Percentiles rank a stretch among this genome's conserved stretches.
These are phyloP conservation scores for Drosophila oshimai DNA, from an alignment of 1,140 invertebrate genomes.

Conservation along the genomic window DNA sequence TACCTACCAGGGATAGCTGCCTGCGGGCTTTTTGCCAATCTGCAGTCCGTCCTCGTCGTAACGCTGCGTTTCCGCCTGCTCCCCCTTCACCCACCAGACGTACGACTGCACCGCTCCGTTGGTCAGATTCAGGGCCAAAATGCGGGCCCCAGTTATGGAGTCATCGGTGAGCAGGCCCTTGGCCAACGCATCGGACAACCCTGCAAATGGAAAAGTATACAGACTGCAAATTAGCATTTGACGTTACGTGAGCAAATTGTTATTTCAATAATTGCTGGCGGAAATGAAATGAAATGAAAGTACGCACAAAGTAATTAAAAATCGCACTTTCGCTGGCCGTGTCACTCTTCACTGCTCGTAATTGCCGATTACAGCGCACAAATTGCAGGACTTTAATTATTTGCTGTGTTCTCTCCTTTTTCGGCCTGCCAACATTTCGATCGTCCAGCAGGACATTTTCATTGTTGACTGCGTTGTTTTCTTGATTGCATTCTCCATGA, in stretches of 20 bases:
- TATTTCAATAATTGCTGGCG: slow-evolving; percentile 21
- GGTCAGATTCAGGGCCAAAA: slow-evolving; percentile 86
- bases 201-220: slow-evolving; percentile 57
- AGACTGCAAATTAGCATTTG: neutral
- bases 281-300: slow-evolving; percentile 38
- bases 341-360: slow-evolving; percentile 18
- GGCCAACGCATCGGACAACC: slow-evolving; percentile 85
- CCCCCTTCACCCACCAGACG: slow-evolving; percentile 85
- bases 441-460: neutral
- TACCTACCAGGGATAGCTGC: slow-evolving; percentile 85
- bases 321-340: slow-evolving; percentile 5
- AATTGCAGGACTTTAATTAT: slow-evolving; percentile 30
- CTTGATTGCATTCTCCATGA: neutral
- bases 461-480: neutral
- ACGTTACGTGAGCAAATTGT: neutral
- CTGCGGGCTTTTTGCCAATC: slow-evolving; percentile 83
- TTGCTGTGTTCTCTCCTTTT: slow-evolving; percentile 1
- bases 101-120: slow-evolving; percentile 84
- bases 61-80: slow-evolving; percentile 82
- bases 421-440: neutral
- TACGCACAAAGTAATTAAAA: slow-evolving; percentile 28
- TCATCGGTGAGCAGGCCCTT: slow-evolving; percentile 85
- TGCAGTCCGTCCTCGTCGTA: slow-evolving; percentile 83
- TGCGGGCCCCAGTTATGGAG: slow-evolving; percentile 84
- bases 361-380: slow-evolving; percentile 3